Base-by-base conservation (phyloP, 2,888 invertebrate genomes). In the Hybos culiciformis region DNA sequence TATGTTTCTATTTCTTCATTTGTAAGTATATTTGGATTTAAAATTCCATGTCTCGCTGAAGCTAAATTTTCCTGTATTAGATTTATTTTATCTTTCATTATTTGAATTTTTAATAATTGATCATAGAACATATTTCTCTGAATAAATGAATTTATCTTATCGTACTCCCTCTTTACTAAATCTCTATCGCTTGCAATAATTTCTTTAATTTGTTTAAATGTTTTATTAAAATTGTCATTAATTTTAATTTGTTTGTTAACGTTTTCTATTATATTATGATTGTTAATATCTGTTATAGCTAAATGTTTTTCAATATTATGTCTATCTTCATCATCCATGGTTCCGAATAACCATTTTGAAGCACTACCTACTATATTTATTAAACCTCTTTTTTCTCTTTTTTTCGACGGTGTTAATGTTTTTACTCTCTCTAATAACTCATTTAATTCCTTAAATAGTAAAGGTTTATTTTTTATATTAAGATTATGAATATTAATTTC, bases 281-380 rank as follows among this genome's bases (percentile, higher is more conserved):
- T 41, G 11, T 31, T 31, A 31, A 31, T 11, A 12, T 31, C 14
- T 41, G 36, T 36, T 36, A 8, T 24, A 12, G 23, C 26, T 11
- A 41, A 20, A 41, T 41, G 41, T 34, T 34, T 23, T 15, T 36
- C 36, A 36, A 41, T 36, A 3, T 41, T 20, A 4, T 36, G 8
- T 14, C 41, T 41, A 18, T 26, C 36, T 26, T 41, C 26, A n/a
- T 41, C 41, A 18, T 41, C 29, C 36, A 41, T 41, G 5, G 36
- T 41, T 11, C 36, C 41, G 14, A 41, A 36, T 18, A 41, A 36
- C 20, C 20, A 41, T 20, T 41, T 36, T 17, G 34, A 26, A 26
- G 26, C 19, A 18, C 24, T 41, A 17, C 26, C 37, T 26, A 36
- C 36, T 26, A 41, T 18, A n/a, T 41, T 41, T 17, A 36, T 17